Evolutionary conservation across 1,140 invertebrate species (phyloP).

Genomic region (Lethrus apterus): DNA sequence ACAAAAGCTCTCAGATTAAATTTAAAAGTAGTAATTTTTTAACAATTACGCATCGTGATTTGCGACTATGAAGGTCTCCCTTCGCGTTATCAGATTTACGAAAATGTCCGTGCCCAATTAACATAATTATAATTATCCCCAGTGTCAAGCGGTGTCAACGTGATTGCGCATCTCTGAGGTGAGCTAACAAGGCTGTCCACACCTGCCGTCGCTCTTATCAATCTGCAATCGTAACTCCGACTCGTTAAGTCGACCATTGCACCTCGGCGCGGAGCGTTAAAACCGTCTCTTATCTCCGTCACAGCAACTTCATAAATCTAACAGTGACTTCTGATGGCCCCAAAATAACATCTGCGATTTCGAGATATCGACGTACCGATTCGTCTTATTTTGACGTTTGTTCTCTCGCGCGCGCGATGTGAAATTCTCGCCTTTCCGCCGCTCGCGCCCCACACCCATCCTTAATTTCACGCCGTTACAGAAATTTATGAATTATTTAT

Average conservation of each 20-base stretch:
- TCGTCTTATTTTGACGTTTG: conserved; percentile 19
- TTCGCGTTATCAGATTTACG: conserved; percentile 7
- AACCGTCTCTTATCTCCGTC: conserved; percentile 16
- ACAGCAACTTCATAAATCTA: conserved; percentile 24
- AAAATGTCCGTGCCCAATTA: conserved; percentile 12
- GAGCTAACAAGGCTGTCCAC: conserved; percentile 25
- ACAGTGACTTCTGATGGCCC: conserved; percentile 9
- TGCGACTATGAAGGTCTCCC: no score
- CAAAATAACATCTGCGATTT: conserved; percentile 22
- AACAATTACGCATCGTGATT: no score
- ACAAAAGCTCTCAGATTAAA: no score
- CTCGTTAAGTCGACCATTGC: conserved; percentile 16
- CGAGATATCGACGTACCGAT: conserved; percentile 18
- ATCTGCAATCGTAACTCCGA: conserved; percentile 22
- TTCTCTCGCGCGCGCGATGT: conserved; percentile 2
- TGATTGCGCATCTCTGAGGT: conserved; percentile 12
- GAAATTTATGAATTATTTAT: conserved; percentile 21
- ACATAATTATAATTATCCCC: conserved; percentile 14
- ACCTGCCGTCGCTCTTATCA: conserved; percentile 24
- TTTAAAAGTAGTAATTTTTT: no score
- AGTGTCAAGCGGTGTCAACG: conserved; percentile 13
- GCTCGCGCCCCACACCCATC: neutral
- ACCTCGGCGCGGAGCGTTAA: conserved; percentile 11
- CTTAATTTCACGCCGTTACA: conserved; percentile 15
- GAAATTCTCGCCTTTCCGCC: conserved; percentile 2